Evolutionary conservation across 2,888 invertebrate species (phyloP), one percentile per base, ranked within the genome.

Genomic region (Cheilosia soror): DNA sequence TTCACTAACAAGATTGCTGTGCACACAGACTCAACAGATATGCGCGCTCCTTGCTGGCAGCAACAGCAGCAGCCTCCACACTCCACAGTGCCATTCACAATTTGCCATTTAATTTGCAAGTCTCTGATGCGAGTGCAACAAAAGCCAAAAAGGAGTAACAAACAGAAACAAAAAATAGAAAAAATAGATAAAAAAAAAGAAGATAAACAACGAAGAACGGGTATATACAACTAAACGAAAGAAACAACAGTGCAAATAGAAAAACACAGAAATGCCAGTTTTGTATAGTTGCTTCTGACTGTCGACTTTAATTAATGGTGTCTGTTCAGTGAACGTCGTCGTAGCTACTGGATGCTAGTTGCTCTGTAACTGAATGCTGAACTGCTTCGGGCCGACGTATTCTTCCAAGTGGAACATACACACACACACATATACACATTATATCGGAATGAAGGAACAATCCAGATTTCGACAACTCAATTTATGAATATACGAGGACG

Each of bases 51-150:
- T 68, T 47, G 55, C 76, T 25, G 25, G 63, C 33, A 29, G 33
- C 11, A 44, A 13, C 44, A 47, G 7, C n/a, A 47, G 27, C 69
- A 60, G 15, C 47, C 47, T 42, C 66, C 29, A 33, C 71, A 57
- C 47, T 42, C 66, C 29, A 33, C 71, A 57, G 42, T 63, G 37
- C 76, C 71, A 71, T 85, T 76, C 79, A 79, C 79, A 79, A 88
- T 87, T 88, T 87, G 86, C 87, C 87, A 88, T 87, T 88, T 88
- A 88, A 88, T 88, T 88, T 87, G 87, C 86, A 85, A 80, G 84
- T 87, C 82, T 76, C 65, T 77, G 68, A 71, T 20, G 37, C 37
- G 37, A 11, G 31, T 73, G 71, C 75, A 85, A 80, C 80, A 85
- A 80, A 80, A 85, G 65, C 80, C 69, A 71, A 76, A 79, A 85